These are phyloP conservation scores for Peromyscus polionotus DNA, from an alignment of 2,113 vertebrate species.

Conservation along the genomic window DNA sequence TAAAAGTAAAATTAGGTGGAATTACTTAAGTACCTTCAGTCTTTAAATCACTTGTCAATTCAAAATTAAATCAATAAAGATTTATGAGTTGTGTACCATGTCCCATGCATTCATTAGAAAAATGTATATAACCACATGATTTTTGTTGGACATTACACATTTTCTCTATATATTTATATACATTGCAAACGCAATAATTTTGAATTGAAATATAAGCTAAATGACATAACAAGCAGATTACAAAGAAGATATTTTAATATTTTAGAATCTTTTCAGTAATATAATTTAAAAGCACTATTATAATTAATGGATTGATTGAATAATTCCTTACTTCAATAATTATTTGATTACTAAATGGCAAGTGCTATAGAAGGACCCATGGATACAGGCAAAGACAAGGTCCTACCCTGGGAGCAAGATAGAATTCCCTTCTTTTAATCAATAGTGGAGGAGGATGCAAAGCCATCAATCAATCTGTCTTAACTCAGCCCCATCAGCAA, in stretches of 20 bases:
- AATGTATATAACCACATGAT: not conserved
- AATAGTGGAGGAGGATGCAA: not conserved
- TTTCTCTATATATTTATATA: not conserved
- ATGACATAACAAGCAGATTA: not conserved
- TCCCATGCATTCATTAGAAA: not conserved
- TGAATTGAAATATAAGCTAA: constrained; percentile 7
- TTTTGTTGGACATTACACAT: not conserved
- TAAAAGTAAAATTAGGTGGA: not conserved
- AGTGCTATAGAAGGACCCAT: not conserved
- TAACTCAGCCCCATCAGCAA: not conserved
- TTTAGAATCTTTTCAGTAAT: not conserved
- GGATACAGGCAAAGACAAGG: not conserved
- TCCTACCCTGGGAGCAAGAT: not conserved
- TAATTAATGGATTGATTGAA: not conserved
- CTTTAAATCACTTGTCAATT: not conserved
- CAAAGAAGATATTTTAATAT: not conserved
- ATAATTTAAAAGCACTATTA: not conserved
- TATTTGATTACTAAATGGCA: not conserved
- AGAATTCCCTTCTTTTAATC: not conserved
- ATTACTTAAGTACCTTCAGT: not conserved
- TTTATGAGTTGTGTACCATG: not conserved
- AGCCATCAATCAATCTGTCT: not conserved
- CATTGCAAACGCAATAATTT: not conserved
- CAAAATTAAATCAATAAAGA: constrained; percentile 18
- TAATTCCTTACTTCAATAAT: not conserved